Evolutionary conservation across 1,140 invertebrate species (phyloP), one percentile per base, ranked within the genome.

Genomic region (Drosophila quadrilineata): DNA sequence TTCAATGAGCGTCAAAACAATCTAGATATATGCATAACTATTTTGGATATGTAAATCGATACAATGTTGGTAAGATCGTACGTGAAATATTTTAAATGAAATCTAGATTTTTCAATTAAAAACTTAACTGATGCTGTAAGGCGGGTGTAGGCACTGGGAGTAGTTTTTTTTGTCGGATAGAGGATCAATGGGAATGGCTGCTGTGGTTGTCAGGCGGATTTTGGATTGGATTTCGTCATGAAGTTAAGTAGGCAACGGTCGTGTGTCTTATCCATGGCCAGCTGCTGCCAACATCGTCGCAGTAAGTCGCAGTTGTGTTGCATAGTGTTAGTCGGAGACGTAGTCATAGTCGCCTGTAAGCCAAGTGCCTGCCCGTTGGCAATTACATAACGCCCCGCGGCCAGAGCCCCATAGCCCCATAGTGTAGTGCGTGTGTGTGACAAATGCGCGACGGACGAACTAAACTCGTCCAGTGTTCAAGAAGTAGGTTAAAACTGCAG

Each of bases 401-500:
- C 52, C 40, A 33, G 53, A 48, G 45, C 35, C 6, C 2, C 38
- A 38, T 4, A 4, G 21, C 10, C 3, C 14, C 6, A 12, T 6
- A 16, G 12, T 33, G 36, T 29, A 33, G 60, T 64, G 60, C 53
- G 66, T 70, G 60, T 65, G 66, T 70, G 66, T 64, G 60, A 65
- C 62, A 70, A 52, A 64, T 57, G 60, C 38, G 40, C 63, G 56
- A 29, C 66, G 60, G 63, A 53, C 66, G 52, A 64, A 56, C 60
- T 69, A 69, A 69, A 64, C 66, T 69, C 60, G 60, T 50, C 60
- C 53, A 64, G 63, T 59, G 40, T 48, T 33, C 5, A 19, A 45
- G 66, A 75, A 71, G 64, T 75, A 75, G 72, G 72, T 75, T 75
- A 64, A 58, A 65, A 59, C 57, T 50, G 63, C 46, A 66, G 63